Evolutionary conservation across 2,888 invertebrate genomes (phyloP), one percentile per base, ranked within the genome.

Genomic region (Caradrina kadenii): DNA sequence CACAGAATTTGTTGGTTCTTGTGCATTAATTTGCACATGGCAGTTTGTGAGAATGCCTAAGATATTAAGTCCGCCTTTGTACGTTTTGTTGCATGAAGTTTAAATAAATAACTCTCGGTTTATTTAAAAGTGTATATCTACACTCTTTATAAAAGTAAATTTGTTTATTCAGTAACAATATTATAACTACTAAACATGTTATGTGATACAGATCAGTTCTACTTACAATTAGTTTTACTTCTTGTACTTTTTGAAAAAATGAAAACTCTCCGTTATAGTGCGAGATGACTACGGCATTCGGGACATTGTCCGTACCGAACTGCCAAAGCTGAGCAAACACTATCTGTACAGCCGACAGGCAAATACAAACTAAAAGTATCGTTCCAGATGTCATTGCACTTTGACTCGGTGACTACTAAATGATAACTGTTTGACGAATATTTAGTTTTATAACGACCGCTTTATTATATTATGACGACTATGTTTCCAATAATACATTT

Each of bases 241-340:
- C 5, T 35, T 64, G 56, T 50, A 64, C 22, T 64, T 58, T 73
- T 48, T 79, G 49, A 19, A 68, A 26, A 4, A 73, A 45, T 52
- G 49, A 1, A 42, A 77, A 68, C 8, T 10, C 0, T 0, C 79
- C 76, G 6, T 26, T 10, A n/a, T n/a, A 54, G 0, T 22, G 0
- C 2, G 63, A 15, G 5, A 64, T 19, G 7, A 31, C 0, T 17
- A 2, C 7, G 17, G 76, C 67, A 8, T 1, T 0, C 10, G 67
- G 74, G n/a, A 48, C 1, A n/a, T 61, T 64, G 48, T 77, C 63
- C 6, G 17, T 0, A 35, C 76, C 76, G 13, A 79, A 77, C 19
- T 77, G 63, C 79, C 79, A 79, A 11, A 67, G 0, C 6, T 58
- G 31, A 1, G 50, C 53, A 2, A 8, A 11, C 15, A 74, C 68